phyloP scores from a whole-genome alignment of 2,888 invertebrate species.

The Drosophila borealis region DNA sequence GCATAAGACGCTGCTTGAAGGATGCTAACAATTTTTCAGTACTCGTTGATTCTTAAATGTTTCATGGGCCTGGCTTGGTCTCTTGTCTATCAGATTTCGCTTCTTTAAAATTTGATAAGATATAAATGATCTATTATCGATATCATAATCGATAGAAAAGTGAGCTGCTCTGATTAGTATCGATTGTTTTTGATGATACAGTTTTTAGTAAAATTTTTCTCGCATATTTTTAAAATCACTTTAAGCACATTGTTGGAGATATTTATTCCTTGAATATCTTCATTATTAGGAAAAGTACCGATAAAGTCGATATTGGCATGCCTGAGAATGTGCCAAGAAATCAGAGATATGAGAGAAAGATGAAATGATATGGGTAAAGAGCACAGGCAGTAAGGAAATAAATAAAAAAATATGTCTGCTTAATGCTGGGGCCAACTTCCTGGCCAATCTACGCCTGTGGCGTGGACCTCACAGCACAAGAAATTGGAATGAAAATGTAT shows the following conservation, averaged over 20 bases:
- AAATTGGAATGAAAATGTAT: conserved; percentile 3
- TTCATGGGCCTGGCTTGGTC: neutral
- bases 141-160: too few relatives aligned
- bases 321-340: neutral
- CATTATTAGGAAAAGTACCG: too few relatives aligned
- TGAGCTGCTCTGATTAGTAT: too few relatives aligned
- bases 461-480: conserved; percentile 1
- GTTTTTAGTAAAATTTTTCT: too few relatives aligned
- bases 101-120: neutral
- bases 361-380: neutral
- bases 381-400: neutral
- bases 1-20: conserved; percentile 2
- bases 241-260: too few relatives aligned
- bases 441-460: conserved; percentile 18
- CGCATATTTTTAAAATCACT: too few relatives aligned
- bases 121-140: too few relatives aligned
- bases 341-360: neutral
- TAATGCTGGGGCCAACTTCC: conserved; percentile 26
- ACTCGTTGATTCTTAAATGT: neutral
- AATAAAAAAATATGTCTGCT: conserved; percentile 11
- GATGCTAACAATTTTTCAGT: neutral
- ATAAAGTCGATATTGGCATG: too few relatives aligned
- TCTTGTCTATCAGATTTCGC: neutral
- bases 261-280: too few relatives aligned
- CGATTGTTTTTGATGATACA: too few relatives aligned